Conservation (phyloP, 2,797 vertebrate genomes). For the Crenichthys baileyi region DNA sequence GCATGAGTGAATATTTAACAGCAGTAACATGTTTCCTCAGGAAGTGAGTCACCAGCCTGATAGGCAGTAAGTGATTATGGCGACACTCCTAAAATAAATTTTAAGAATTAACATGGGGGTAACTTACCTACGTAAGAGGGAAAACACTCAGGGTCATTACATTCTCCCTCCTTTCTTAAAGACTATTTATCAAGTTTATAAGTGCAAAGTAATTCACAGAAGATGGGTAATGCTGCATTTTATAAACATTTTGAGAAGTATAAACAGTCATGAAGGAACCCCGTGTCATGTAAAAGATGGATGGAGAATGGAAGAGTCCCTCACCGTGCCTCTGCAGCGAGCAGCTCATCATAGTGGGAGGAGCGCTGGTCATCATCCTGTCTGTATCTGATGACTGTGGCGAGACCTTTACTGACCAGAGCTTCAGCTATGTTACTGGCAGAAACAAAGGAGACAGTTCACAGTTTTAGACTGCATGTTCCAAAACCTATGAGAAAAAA, state of each 20-base stretch:
- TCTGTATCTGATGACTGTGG: constrained; percentile 93
- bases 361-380: constrained; percentile 97
- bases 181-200: constrained; percentile 50
- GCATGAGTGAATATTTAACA: constrained; percentile 28
- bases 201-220: background rate
- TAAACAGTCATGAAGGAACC: background rate
- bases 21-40: constrained; percentile 12
- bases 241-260: background rate
- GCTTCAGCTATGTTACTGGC: constrained; percentile 97
- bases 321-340: constrained; percentile 94
- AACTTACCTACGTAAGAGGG: constrained; percentile 6
- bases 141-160: constrained; percentile 50
- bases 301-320: constrained; percentile 32
- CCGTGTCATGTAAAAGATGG: constrained; percentile 5
- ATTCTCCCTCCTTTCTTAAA: constrained; percentile 29
- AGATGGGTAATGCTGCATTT: background rate
- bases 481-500: background rate
- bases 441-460: constrained; percentile 6
- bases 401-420: constrained; percentile 95
- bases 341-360: constrained; percentile 95
- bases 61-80: constrained; percentile 13
- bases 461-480: background rate
- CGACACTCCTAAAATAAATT: constrained; percentile 12
- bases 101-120: constrained; percentile 3
- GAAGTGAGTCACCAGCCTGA: constrained; percentile 35